These are phyloP conservation scores for Cephalopachus bancanus DNA, from an alignment of 2,797 vertebrate genomes.

Conservation along the genomic window DNA sequence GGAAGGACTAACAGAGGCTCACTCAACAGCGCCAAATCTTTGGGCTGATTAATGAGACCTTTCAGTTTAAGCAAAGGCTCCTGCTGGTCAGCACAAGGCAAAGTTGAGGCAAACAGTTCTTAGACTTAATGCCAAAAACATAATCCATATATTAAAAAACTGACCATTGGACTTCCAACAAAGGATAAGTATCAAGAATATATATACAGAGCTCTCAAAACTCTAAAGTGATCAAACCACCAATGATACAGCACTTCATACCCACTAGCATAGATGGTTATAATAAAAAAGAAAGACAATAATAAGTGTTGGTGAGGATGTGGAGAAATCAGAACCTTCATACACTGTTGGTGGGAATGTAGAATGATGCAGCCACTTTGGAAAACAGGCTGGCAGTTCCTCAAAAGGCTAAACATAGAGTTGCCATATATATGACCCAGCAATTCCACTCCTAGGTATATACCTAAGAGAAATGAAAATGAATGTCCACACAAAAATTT, in stretches of 20 bases:
- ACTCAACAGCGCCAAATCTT: not conserved
- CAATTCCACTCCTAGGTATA: not conserved
- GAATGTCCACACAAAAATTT: not conserved
- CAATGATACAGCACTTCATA: not conserved
- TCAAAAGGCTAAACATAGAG: not conserved
- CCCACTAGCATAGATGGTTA: not conserved
- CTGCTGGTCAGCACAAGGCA: not conserved
- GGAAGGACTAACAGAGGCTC: not conserved
- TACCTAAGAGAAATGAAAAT: constrained; percentile 40
- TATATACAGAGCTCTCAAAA: not conserved
- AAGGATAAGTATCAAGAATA: not conserved
- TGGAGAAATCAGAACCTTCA: not conserved
- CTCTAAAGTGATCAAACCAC: not conserved
- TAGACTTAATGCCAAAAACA: constrained; percentile 3
- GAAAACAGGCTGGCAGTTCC: not conserved
- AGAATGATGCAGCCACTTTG: not conserved
- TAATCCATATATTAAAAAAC: not conserved
- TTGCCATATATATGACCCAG: not conserved
- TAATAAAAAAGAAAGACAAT: not conserved
- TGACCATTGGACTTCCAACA: not conserved
- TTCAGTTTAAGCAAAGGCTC: not conserved
- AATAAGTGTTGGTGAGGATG: not conserved
- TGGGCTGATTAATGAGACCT: not conserved
- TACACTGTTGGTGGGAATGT: not conserved
- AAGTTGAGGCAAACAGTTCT: constrained; percentile 19